Base-by-base conservation (phyloP, 1,140 invertebrate genomes). In the Homarus americanus region DNA sequence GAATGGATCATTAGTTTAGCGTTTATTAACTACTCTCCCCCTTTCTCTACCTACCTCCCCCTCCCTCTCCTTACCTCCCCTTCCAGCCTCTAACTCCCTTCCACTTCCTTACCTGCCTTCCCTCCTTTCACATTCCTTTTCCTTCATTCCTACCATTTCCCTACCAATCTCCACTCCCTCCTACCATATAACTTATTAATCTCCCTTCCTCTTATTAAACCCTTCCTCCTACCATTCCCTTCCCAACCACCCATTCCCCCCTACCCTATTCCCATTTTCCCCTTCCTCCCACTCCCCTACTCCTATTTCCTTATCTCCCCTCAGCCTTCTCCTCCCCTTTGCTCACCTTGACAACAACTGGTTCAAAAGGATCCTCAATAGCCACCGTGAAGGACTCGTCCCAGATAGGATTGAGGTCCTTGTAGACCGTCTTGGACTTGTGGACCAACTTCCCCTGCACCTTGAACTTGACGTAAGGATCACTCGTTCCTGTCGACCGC, bases 401-500 rank as follows among this genome's bases (percentile, higher is more conserved):
- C 98, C 99, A 99, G 82, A 97, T 95, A 44, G 99, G 98, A 95
- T 98, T 98, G 80, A 98, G 95, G 93, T 98, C 97, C 92, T 97
- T 95, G 94, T 97, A 97, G 92, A 99, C 97, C 84, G 97, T 98
- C 94, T 97, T 97, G 92, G 97, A 98, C 95, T 99, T 99, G 95
- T 99, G 98, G 88, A 99, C 96, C 92, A 99, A 95, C 66, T 97
- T 95, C 63, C 97, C 97, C 34, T 96, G 97, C 75, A 97, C 96
- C 95, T 98, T 98, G 94, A 99, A 99, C 95, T 99, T 99, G 78
- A 99, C 98, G 94, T 99, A 99, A 17, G 99, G 98, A 95, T 99
- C 99, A 94, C 98, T 99, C 53, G 98, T 97, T 91, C 98, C 98
- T 98, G 95, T 94, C 94, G 41, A n/a, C 17, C 53, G 17, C 4